phyloP scores from a whole-genome alignment of 2,888 invertebrate species.

The Chrysomela aeneicollis region DNA sequence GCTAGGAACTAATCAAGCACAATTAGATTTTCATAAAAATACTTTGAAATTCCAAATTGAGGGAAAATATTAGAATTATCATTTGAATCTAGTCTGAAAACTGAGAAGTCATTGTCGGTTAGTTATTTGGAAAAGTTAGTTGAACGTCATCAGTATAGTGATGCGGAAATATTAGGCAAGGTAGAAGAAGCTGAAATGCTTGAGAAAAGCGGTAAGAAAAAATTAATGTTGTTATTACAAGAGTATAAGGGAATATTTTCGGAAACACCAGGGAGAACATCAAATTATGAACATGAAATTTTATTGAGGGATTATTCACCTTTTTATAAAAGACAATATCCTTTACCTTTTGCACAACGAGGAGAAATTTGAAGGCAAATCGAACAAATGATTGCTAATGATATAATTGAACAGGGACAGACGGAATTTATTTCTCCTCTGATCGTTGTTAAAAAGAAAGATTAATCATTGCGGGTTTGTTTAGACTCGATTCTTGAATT shows the following conservation, averaged over 20 bases:
- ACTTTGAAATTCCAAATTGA: no score
- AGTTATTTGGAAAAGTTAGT: background rate
- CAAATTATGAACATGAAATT: constrained; percentile 12
- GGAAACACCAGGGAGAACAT: constrained; percentile 10
- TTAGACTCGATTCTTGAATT: constrained; percentile 6
- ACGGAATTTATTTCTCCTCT: background rate
- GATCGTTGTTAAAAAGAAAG: background rate
- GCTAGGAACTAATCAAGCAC: no score
- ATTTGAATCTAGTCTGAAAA: background rate
- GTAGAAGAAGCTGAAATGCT: no score
- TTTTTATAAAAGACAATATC: constrained; percentile 12
- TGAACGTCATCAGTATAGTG: constrained; percentile 11
- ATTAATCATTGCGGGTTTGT: background rate
- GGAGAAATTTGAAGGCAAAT: constrained; percentile 6
- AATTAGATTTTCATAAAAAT: constrained; percentile 15
- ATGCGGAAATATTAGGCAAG: no score
- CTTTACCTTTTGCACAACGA: constrained; percentile 2
- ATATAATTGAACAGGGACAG: background rate
- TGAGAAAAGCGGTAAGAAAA: no score
- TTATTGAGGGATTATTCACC: constrained; percentile 13
- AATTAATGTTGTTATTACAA: constrained; percentile 1
- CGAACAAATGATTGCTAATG: background rate
- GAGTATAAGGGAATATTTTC: constrained; percentile 14
- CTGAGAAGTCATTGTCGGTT: background rate
- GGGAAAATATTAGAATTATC: no score